phyloP scores from a whole-genome alignment of 2,797 vertebrate genomes.

The Danio choprae region DNA sequence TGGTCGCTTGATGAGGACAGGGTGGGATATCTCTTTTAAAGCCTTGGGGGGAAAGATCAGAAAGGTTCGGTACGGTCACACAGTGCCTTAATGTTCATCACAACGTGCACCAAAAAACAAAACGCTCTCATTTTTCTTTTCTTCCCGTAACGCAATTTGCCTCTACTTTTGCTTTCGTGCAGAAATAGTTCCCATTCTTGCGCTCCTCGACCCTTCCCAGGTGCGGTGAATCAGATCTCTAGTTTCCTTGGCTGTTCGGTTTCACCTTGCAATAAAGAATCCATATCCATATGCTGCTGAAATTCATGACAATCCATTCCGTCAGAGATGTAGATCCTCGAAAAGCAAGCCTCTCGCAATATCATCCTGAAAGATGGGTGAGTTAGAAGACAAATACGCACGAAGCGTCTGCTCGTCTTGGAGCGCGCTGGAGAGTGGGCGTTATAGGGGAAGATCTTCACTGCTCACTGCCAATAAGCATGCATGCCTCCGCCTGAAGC shows the following conservation, averaged over 20 bases:
- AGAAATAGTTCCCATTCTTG: constrained; percentile 41
- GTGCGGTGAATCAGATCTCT: constrained; percentile 42
- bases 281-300: constrained; percentile 41
- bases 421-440: constrained; percentile 50
- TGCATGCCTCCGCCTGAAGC: constrained; percentile 31
- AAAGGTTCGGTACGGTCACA: constrained; percentile 7
- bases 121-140: neutral
- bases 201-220: constrained; percentile 44
- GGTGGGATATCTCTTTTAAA: constrained; percentile 26
- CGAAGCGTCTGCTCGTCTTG: constrained; percentile 42
- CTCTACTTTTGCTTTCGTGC: constrained; percentile 23
- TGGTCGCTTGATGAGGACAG: neutral
- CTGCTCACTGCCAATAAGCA: constrained; percentile 36
- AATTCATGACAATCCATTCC: constrained; percentile 34
- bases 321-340: constrained; percentile 46
- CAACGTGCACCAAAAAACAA: constrained; percentile 10
- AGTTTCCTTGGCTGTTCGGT: constrained; percentile 38
- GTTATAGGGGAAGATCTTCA: constrained; percentile 46
- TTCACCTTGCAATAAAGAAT: constrained; percentile 34
- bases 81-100: constrained; percentile 34
- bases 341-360: constrained; percentile 32
- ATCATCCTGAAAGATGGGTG: constrained; percentile 33
- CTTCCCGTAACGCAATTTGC: neutral
- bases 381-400: constrained; percentile 38
- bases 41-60: neutral